These are phyloP conservation scores for Conomelus anceps DNA, from an alignment of 2,888 invertebrate species.

Conservation along the genomic window DNA sequence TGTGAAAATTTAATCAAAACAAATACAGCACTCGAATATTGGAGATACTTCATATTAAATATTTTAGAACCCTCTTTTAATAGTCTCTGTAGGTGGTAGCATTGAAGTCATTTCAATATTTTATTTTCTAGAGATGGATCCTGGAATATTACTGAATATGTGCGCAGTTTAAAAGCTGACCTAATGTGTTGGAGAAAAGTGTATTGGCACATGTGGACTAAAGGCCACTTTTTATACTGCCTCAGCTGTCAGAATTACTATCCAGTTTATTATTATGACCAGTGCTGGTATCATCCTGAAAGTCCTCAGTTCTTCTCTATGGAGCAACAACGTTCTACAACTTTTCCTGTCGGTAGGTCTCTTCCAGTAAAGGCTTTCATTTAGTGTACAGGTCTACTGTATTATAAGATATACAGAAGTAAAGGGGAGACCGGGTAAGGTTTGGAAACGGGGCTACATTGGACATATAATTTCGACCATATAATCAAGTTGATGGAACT, in stretches of 20 bases:
- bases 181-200: slow-evolving; percentile 83
- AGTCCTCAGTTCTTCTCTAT: slow-evolving; percentile 65
- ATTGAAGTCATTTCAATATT: background rate
- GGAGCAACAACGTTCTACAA: slow-evolving; percentile 57
- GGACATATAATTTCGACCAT: too few species aligned
- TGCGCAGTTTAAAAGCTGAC: slow-evolving; percentile 66
- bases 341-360: slow-evolving; percentile 60
- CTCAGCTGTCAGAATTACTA: slow-evolving; percentile 69
- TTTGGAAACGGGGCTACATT: too few species aligned
- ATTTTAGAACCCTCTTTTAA: too few species aligned
- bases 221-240: slow-evolving; percentile 80
- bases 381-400: background rate
- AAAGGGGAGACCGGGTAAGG: too few species aligned
- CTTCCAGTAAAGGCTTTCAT: too few species aligned
- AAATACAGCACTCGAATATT: too few species aligned
- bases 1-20: too few species aligned
- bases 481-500: too few species aligned
- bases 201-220: slow-evolving; percentile 92
- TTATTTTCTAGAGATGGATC: slow-evolving; percentile 53
- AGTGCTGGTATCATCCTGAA: slow-evolving; percentile 72
- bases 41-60: too few species aligned
- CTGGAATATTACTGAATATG: slow-evolving; percentile 78
- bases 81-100: background rate
- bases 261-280: slow-evolving; percentile 56
- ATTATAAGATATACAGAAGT: too few species aligned